Conservation (phyloP, 2,888 invertebrate species). For the Vesta saturnalis region DNA sequence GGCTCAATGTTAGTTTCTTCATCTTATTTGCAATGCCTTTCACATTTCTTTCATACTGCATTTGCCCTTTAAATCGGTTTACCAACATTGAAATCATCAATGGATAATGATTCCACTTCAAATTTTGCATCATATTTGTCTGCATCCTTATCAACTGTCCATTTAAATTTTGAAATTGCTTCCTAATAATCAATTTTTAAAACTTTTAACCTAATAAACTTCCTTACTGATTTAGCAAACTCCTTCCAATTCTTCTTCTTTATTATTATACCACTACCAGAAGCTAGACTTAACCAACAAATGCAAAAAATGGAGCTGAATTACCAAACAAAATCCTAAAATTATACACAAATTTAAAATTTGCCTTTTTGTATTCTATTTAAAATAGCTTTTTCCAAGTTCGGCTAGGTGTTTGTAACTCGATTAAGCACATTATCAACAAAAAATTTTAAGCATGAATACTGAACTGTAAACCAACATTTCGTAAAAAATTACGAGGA, state of each 20-base stretch:
- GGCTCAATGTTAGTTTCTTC: constrained; percentile 16
- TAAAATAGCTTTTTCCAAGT: constrained; percentile 68
- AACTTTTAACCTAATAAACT: constrained; percentile 38
- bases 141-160: constrained; percentile 63
- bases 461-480: constrained; percentile 66
- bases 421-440: constrained; percentile 76
- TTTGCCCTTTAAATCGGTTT: constrained; percentile 82
- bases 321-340: constrained; percentile 71
- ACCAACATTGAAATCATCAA: constrained; percentile 74
- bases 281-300: constrained; percentile 78
- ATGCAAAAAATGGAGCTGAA: constrained; percentile 77
- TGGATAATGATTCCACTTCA: constrained; percentile 62
- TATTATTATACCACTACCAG: constrained; percentile 77
- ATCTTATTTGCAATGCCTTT: constrained; percentile 8
- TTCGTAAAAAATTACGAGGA: constrained; percentile 56
- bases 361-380: no score
- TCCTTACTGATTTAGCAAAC: constrained; percentile 81
- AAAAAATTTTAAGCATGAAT: constrained; percentile 72
- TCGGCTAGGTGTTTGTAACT: constrained; percentile 73
- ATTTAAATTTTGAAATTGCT: constrained; percentile 68
- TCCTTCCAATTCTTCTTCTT: constrained; percentile 80
- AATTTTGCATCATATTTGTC: constrained; percentile 59
- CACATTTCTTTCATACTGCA: constrained; percentile 68
- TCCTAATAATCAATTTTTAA: constrained; percentile 59
- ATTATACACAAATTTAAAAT: no score